These are phyloP conservation scores for Agrochola macilenta DNA, from an alignment of 2,888 invertebrate genomes.

Conservation along the genomic window DNA sequence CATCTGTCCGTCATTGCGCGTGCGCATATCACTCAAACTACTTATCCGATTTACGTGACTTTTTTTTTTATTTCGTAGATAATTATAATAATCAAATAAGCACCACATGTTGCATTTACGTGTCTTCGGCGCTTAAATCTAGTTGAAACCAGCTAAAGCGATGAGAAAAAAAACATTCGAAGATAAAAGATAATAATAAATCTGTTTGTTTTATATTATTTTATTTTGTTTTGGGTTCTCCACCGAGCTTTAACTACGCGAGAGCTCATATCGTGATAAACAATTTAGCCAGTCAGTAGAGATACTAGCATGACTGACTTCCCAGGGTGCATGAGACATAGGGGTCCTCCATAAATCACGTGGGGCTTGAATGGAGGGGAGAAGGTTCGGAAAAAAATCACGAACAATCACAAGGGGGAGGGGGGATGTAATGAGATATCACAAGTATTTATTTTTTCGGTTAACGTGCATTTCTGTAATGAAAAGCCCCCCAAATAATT, in stretches of 20 bases:
- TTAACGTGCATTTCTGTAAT: too few relatives aligned
- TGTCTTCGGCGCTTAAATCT: constrained; percentile 9
- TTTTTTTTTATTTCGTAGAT: constrained; percentile 24
- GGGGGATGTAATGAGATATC: too few relatives aligned
- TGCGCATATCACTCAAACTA: constrained; percentile 5
- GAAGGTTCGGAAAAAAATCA: too few relatives aligned
- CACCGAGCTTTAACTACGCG: background rate
- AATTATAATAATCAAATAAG: constrained; percentile 1
- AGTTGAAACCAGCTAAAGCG: constrained; percentile 4
- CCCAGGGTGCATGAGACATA: background rate
- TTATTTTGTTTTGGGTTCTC: background rate
- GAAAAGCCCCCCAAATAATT: too few relatives aligned
- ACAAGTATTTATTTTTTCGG: too few relatives aligned
- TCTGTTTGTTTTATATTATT: background rate
- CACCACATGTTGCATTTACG: background rate
- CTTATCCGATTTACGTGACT: constrained; percentile 39
- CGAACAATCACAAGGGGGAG: too few relatives aligned
- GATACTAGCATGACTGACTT: background rate
- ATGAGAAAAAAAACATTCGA: background rate
- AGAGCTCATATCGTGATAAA: background rate
- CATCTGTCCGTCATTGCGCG: constrained; percentile 27
- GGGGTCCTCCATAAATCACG: too few relatives aligned
- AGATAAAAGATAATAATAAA: background rate
- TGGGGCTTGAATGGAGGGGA: too few relatives aligned
- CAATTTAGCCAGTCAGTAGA: background rate